These are phyloP conservation scores for Craniophora ligustri DNA, from an alignment of 2,888 invertebrate genomes.

Conservation along the genomic window DNA sequence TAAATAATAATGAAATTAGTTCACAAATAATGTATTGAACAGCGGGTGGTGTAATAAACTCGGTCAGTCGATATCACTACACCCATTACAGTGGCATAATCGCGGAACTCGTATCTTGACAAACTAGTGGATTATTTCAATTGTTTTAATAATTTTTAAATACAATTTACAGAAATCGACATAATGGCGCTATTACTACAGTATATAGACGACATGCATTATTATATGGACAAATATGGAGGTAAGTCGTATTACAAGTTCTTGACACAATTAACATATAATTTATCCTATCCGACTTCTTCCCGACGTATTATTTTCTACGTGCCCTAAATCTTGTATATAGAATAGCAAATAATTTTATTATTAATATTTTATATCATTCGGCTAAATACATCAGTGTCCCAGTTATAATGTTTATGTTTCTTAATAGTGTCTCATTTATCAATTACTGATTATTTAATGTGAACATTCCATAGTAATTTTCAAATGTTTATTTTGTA, in stretches of 20 bases:
- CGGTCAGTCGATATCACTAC: slow-evolving; percentile 19
- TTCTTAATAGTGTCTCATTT: no score
- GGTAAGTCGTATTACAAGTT: slow-evolving; percentile 88
- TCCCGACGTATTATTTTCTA: slow-evolving; percentile 1
- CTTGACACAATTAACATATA: slow-evolving; percentile 4
- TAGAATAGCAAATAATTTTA: no score
- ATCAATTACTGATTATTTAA: no score
- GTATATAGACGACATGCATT: slow-evolving; percentile 93
- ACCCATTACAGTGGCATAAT: slow-evolving; percentile 15
- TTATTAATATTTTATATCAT: no score
- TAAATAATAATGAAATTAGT: slow-evolving; percentile 19
- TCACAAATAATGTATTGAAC: slow-evolving; percentile 34
- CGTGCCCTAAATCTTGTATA: no score
- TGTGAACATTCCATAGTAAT: no score
- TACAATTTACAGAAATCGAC: slow-evolving; percentile 82
- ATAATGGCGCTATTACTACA: slow-evolving; percentile 94
- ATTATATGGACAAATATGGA: slow-evolving; percentile 94
- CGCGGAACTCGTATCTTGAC: slow-evolving; percentile 41
- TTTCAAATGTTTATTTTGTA: no score
- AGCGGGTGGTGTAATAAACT: slow-evolving; percentile 17
- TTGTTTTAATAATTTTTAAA: slow-evolving; percentile 54
- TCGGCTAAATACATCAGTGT: no score
- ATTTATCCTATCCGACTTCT: slow-evolving; percentile 7
- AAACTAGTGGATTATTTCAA: slow-evolving; percentile 47
- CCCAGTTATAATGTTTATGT: no score